Percentiles rank a stretch among this genome's conserved stretches.
Evolutionary conservation across 2,888 invertebrate species (phyloP).

Genomic region (Chelonus formosanus): DNA sequence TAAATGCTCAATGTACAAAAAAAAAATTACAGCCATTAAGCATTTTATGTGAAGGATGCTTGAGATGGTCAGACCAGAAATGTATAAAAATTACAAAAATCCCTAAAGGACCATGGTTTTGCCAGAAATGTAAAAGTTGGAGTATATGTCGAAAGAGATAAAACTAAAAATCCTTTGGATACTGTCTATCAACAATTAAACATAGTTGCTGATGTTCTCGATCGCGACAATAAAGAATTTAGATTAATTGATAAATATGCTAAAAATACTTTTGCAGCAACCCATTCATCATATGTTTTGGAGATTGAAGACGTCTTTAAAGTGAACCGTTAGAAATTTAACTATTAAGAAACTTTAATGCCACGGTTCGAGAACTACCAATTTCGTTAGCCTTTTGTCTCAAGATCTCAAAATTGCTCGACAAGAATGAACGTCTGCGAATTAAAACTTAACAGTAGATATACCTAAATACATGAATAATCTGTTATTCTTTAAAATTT

Average conservation of each 20-base stretch:
- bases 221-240: conserved; percentile 76
- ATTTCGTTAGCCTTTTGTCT: conserved; percentile 94
- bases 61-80: too few species aligned
- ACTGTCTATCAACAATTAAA: conserved; percentile 88
- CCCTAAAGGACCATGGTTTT: too few species aligned
- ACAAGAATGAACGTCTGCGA: conserved; percentile 80
- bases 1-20: too few species aligned
- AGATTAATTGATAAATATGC: conserved; percentile 79
- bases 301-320: conserved; percentile 77
- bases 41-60: too few species aligned
- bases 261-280: conserved; percentile 90
- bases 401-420: conserved; percentile 95
- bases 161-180: conserved; percentile 76
- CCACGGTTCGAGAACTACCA: conserved; percentile 96
- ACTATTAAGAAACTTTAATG: conserved; percentile 88
- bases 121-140: too few species aligned
- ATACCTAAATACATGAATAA: too few species aligned
- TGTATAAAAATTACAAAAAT: too few species aligned
- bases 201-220: conserved; percentile 78
- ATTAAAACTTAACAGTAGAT: conserved; percentile 67
- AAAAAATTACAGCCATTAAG: too few species aligned
- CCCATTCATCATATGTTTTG: conserved; percentile 81
- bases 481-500: too few species aligned
- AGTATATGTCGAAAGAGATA: conserved; percentile 61
- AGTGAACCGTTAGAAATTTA: conserved; percentile 78